A percentile compares a stretch with the other conserved stretches of the same genome.
phyloP scores from a whole-genome alignment of 2,113 vertebrate genomes.

The Corythornis madagascariensis region DNA sequence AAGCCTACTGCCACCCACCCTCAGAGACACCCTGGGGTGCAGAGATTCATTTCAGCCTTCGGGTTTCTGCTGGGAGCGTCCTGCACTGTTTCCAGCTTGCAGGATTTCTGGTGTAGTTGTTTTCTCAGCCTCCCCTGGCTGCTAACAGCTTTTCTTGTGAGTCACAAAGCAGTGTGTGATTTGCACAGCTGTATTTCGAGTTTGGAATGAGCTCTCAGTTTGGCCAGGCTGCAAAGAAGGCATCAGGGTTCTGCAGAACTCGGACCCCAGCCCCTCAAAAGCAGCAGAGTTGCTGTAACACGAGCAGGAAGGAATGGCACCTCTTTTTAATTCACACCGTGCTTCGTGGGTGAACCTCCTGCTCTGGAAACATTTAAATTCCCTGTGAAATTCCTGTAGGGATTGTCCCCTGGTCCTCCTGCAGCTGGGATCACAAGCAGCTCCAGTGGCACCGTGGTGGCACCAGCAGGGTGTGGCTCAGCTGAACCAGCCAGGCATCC shows the following conservation, averaged over 20 bases:
- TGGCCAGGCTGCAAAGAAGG: neutral
- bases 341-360: neutral
- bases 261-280: neutral
- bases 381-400: neutral
- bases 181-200: neutral
- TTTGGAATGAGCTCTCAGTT: neutral
- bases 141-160: neutral
- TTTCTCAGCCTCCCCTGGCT: neutral
- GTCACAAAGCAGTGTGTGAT: neutral
- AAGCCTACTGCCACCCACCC: neutral
- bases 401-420: neutral
- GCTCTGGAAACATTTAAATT: neutral
- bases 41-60: no score
- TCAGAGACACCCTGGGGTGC: neutral
- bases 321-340: neutral
- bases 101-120: neutral
- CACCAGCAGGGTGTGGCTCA: neutral
- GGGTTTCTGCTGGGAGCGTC: neutral
- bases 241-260: neutral
- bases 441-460: neutral
- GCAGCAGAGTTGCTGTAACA: neutral
- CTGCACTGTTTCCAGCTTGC: fast-evolving
- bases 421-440: neutral
- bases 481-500: neutral
- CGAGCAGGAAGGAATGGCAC: neutral